Percentiles rank a stretch among this genome's conserved stretches.
Evolutionary conservation across 2,888 invertebrate species (phyloP).

Genomic region (Athripsodes cinereus): DNA sequence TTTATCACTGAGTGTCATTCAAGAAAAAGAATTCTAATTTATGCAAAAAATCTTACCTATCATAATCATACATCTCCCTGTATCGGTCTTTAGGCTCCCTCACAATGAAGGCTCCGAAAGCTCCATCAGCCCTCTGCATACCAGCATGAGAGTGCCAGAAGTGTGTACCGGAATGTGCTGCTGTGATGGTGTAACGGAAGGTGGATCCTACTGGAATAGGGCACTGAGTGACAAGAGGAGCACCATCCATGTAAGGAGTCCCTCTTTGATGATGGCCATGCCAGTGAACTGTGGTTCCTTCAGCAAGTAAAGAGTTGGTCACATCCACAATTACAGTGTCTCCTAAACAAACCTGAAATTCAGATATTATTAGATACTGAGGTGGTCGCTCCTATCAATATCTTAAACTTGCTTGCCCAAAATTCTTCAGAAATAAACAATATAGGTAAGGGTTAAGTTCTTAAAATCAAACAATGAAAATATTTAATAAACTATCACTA

Average conservation of each 20-base stretch:
- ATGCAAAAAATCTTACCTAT: slow-evolving; percentile 50
- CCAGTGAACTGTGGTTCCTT: slow-evolving; percentile 86
- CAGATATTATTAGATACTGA: background rate
- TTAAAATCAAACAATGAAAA: too few relatives aligned
- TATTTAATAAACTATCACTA: too few relatives aligned
- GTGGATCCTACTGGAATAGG: slow-evolving; percentile 70
- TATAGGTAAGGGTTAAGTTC: too few relatives aligned
- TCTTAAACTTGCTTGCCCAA: too few relatives aligned
- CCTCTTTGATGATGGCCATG: slow-evolving; percentile 79
- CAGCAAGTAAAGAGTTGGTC: slow-evolving; percentile 69
- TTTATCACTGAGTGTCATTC: too few relatives aligned
- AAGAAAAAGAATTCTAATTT: too few relatives aligned
- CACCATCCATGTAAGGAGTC: slow-evolving; percentile 85
- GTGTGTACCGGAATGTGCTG: slow-evolving; percentile 71
- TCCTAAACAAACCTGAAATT: slow-evolving; percentile 73
- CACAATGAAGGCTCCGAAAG: slow-evolving; percentile 73
- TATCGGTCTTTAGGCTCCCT: slow-evolving; percentile 63
- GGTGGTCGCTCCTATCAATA: too few relatives aligned
- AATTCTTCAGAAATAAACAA: too few relatives aligned
- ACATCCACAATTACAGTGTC: slow-evolving; percentile 80
- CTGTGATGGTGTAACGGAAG: slow-evolving; percentile 70
- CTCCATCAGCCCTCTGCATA: slow-evolving; percentile 81
- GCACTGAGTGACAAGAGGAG: slow-evolving; percentile 80
- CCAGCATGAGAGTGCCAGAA: slow-evolving; percentile 72
- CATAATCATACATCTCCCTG: slow-evolving; percentile 67